Conservation (phyloP, 1,140 invertebrate species). For the Drosophila sp. region DNA sequence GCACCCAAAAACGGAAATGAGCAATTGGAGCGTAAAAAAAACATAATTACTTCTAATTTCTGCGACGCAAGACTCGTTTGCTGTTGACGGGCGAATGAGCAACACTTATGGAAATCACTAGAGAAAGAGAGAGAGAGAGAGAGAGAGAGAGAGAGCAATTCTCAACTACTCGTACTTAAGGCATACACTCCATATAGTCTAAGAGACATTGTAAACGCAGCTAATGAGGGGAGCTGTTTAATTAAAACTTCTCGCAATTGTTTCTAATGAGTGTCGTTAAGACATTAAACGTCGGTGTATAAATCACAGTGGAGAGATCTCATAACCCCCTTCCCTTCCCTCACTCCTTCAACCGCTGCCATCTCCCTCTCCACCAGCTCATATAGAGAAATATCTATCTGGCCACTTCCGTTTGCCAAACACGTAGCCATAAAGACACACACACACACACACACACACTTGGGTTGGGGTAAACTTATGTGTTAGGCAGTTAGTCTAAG, state of each 20-base stretch:
- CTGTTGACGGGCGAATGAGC: constrained; percentile 37
- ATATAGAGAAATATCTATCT: constrained; percentile 46
- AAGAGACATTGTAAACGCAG: constrained; percentile 20
- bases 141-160: constrained; percentile 8
- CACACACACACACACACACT: constrained; percentile 21
- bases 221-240: constrained; percentile 70
- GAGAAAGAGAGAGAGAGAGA: constrained; percentile 11
- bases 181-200: background rate
- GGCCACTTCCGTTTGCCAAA: constrained; percentile 80
- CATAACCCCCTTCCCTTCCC: constrained; percentile 4
- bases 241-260: constrained; percentile 80
- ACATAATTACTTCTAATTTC: constrained; percentile 65
- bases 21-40: constrained; percentile 75
- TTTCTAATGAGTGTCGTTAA: constrained; percentile 79
- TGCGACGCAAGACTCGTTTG: constrained; percentile 33
- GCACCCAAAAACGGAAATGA: constrained; percentile 63
- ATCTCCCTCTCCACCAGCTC: constrained; percentile 30
- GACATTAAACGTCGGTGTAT: constrained; percentile 71
- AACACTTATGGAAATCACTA: constrained; percentile 59
- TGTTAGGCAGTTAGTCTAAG: constrained; percentile 66
- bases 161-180: too few relatives aligned
- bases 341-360: background rate
- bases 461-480: constrained; percentile 63
- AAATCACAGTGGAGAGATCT: constrained; percentile 59
- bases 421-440: constrained; percentile 76